Conservation (phyloP, 1,140 invertebrate species). For the Platorchestia sp. region DNA sequence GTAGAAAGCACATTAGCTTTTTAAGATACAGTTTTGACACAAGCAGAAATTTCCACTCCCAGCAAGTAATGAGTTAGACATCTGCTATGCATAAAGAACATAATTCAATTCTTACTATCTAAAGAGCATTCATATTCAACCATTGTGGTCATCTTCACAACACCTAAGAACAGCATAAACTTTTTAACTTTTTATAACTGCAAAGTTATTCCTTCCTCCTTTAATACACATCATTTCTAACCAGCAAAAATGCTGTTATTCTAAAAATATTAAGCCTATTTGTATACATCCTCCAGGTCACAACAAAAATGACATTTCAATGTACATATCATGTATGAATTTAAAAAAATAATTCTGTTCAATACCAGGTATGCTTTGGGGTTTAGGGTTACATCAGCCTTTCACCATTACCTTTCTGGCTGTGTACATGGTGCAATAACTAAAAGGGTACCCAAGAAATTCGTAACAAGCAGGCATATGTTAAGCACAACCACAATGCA, state of each 20-base stretch:
- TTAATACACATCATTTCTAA: background rate
- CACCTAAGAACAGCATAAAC: background rate
- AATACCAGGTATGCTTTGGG: background rate
- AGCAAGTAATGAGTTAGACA: background rate
- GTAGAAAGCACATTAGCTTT: background rate
- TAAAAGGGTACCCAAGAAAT: no score
- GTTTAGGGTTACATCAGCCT: background rate
- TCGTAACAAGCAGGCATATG: background rate
- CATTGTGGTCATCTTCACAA: background rate
- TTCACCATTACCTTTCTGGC: background rate
- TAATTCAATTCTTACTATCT: background rate
- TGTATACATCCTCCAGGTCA: background rate
- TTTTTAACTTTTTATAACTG: background rate
- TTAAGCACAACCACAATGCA: background rate
- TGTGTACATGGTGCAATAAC: background rate
- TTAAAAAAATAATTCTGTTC: background rate
- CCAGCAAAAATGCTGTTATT: background rate
- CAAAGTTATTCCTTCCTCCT: background rate
- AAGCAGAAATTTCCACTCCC: background rate
- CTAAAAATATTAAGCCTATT: background rate
- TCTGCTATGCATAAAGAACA: background rate
- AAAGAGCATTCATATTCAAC: background rate
- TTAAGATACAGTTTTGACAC: background rate
- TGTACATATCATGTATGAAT: background rate
- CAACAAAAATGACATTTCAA: background rate